Conservation (phyloP, 2,113 vertebrate species). For the Rhodinocichla rosea region DNA sequence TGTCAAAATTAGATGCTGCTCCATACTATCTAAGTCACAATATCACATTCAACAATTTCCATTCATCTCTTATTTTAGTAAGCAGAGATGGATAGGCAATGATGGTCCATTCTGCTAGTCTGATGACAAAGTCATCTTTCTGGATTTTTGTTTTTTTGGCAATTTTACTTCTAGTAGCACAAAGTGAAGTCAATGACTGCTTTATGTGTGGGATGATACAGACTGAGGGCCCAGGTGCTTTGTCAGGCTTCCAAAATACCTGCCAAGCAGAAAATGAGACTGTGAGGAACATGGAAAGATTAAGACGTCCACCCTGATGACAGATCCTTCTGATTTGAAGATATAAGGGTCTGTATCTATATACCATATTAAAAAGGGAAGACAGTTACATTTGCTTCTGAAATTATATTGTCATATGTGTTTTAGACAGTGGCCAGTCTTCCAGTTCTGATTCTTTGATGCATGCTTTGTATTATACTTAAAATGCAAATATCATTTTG, state of each 20-base stretch:
- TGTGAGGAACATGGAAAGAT: not conserved
- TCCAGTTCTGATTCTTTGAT: not conserved
- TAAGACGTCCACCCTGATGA: not conserved
- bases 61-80: not conserved
- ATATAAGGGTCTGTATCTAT: not conserved
- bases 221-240: not conserved
- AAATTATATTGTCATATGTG: not conserved
- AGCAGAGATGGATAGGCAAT: not conserved
- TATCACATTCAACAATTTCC: not conserved
- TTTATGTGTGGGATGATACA: not conserved
- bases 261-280: not conserved
- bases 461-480: not conserved
- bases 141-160: not conserved
- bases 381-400: not conserved
- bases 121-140: not conserved
- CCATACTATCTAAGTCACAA: not conserved
- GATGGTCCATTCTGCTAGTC: not conserved
- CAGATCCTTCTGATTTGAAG: not conserved
- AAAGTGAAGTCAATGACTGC: not conserved
- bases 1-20: not conserved
- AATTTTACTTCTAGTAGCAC: not conserved
- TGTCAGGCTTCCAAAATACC: constrained; percentile 1
- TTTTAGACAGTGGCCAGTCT: not conserved
- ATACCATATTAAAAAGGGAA: not conserved
- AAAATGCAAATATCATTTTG: not conserved